Evolutionary conservation across 2,797 vertebrate genomes (phyloP), one percentile per base, ranked within the genome.

Genomic region (Tolypeutes matacus): DNA sequence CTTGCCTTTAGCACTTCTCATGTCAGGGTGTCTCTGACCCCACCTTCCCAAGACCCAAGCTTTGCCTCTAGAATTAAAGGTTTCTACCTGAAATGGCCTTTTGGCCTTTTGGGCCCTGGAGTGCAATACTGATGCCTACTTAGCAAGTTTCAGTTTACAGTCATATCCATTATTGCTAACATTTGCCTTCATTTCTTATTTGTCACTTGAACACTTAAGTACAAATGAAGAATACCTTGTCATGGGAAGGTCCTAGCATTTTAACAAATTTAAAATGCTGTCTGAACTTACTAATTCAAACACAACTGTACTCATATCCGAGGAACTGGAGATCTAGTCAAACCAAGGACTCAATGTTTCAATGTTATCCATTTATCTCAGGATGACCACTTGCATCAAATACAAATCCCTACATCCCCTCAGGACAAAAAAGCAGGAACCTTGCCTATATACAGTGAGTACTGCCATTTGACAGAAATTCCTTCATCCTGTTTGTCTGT

Each of bases 241-340:
- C 82, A 86, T 1, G 1, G 14, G 51, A 91, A 96, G 53, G 12
- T 89, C 72, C 93, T 39, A n/a, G 18, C 67, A 88, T 65, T 80
- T 87, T 88, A 89, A 87, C 25, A 93, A 53, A 96, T 39, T 53
- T 87, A 87, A 96, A 95, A 29, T n/a, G 95, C 60, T 42, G 60
- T 80, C 73, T 60, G 53, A 78, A 77, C 23, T 60, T 70, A 84
- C 31, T 3, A 13, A 82, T 87, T 93, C 78, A 91, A 13, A 95
- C 67, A 42, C 93, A 97, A 78, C 64, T 77, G 65, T 70, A 91
- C 0, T 11, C 4, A 0, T 70, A 18, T 64, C 88, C 82, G 46
- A 97, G 89, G 80, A 75, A 96, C 67, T 34, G 13, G 27, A 77
- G 42, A 70, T 51, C 76, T 56, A 89, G 90, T 96, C 56, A 92